Percentiles rank a stretch among this genome's conserved stretches.
Conservation (phyloP, 2,113 vertebrate genomes). For the Coturnix japonica region DNA sequence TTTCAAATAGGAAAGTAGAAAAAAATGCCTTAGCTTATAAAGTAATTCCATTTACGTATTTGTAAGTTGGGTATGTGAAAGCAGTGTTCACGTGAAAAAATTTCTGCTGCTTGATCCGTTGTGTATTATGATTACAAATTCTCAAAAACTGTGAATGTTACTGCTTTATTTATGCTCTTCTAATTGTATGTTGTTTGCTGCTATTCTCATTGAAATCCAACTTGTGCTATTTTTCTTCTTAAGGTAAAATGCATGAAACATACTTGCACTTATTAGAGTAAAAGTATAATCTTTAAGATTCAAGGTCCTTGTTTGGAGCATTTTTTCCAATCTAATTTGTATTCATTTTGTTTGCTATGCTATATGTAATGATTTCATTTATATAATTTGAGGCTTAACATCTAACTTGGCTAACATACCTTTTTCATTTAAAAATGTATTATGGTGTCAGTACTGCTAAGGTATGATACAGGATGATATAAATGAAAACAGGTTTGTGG, state of each 20-base stretch:
- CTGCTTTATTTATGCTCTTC: neutral
- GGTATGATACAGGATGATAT: neutral
- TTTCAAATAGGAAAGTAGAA: neutral
- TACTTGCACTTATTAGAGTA: neutral
- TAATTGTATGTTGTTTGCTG: neutral
- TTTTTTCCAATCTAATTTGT: neutral
- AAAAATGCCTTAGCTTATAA: neutral
- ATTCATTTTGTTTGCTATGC: neutral
- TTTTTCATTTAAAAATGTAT: neutral
- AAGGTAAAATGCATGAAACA: neutral
- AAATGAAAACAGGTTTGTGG: neutral
- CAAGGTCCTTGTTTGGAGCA: neutral
- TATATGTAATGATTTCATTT: neutral
- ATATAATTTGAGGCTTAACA: neutral
- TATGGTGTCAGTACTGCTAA: neutral
- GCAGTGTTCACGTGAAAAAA: neutral
- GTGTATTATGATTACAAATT: neutral
- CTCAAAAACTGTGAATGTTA: fast-evolving
- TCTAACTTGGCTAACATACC: neutral
- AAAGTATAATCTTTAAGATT: neutral
- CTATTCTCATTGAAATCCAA: neutral
- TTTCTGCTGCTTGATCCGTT: neutral
- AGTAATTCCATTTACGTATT: neutral
- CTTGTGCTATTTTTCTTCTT: neutral
- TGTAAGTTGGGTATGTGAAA: neutral